Conservation (phyloP, 1,140 invertebrate genomes). For the Eriosoma lanigerum region DNA sequence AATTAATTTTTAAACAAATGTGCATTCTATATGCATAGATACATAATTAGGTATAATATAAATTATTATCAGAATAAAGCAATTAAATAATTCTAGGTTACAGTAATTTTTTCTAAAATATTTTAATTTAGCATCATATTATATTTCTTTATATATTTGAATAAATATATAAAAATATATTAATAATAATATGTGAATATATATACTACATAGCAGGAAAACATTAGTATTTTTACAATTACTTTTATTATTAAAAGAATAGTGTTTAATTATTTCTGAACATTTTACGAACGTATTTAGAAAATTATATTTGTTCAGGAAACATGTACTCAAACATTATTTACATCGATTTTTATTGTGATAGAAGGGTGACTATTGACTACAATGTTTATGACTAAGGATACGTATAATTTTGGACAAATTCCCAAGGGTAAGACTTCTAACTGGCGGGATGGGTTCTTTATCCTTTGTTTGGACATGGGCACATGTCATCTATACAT, state of each 20-base stretch:
- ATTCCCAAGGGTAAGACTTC: conserved; percentile 13
- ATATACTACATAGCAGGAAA: no score
- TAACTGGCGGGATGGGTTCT: not conserved
- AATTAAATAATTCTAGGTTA: no score
- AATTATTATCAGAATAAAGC: no score
- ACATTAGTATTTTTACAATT: no score
- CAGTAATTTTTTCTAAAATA: no score
- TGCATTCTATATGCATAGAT: no score
- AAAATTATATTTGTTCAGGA: conserved; percentile 5
- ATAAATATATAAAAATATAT: not conserved
- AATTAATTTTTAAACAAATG: no score
- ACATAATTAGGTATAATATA: no score
- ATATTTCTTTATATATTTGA: no score
- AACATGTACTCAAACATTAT: conserved; percentile 4
- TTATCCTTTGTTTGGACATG: conserved; percentile 24
- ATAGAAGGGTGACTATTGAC: conserved; percentile 25
- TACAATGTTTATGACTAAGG: conserved; percentile 26
- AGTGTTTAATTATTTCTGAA: not conserved
- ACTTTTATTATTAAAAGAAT: not conserved
- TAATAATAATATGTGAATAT: no score
- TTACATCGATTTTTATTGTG: conserved; percentile 31
- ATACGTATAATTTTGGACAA: conserved; percentile 17
- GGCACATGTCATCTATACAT: not conserved
- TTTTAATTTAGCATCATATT: no score
- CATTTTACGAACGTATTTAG: not conserved